A percentile compares a stretch with the other conserved stretches of the same genome.
phyloP scores from a whole-genome alignment of 1,140 invertebrate species.

The Heliconius himera region DNA sequence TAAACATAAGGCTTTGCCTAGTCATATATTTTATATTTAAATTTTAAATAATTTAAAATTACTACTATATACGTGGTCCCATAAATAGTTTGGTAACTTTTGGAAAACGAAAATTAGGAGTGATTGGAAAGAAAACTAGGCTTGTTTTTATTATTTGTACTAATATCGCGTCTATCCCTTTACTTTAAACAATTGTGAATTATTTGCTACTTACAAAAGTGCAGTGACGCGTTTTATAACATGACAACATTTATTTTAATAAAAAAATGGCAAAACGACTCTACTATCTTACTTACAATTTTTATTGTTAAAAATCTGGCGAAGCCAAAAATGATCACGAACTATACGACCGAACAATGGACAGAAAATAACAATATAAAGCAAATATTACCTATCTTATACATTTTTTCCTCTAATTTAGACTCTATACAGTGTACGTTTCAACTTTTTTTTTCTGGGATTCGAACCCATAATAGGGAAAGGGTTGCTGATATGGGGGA shows the following conservation, averaged over 20 bases:
- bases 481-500: conserved; percentile 10
- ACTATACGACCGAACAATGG: not conserved
- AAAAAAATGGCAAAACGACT: not conserved
- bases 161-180: too few species aligned
- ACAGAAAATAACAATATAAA: conserved; percentile 1
- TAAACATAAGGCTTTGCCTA: too few species aligned
- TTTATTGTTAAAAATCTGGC: not conserved
- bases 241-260: not conserved
- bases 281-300: not conserved
- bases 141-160: too few species aligned
- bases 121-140: too few species aligned
- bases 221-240: not conserved
- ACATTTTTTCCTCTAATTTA: not conserved
- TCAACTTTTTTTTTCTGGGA: not conserved
- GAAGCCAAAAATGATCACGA: conserved; percentile 11
- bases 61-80: too few species aligned
- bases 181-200: too few species aligned
- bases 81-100: too few species aligned
- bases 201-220: too few species aligned
- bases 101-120: too few species aligned
- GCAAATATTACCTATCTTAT: not conserved
- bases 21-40: too few species aligned
- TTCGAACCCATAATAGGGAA: not conserved
- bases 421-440: not conserved
- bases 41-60: too few species aligned